A percentile compares a stretch with the other conserved stretches of the same genome.
These are phyloP conservation scores for Bothrops jararaca DNA, from an alignment of 2,113 vertebrate species.

Conservation along the genomic window DNA sequence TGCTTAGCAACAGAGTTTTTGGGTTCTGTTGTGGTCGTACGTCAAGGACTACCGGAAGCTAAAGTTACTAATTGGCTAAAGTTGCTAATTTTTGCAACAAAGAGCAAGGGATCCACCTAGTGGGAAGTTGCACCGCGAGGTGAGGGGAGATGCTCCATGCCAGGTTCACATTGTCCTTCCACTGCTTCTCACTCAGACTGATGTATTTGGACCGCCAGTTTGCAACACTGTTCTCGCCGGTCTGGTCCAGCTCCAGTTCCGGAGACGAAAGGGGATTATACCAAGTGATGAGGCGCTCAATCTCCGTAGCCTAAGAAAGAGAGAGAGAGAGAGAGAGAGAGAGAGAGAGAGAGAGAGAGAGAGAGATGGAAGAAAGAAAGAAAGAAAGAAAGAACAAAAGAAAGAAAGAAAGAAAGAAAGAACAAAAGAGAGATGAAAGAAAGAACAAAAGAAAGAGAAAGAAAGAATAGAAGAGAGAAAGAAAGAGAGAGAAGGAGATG, in stretches of 20 bases:
- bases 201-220: conserved; percentile 97
- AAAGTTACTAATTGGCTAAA: neutral
- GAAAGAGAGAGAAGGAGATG: no score
- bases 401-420: no score
- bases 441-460: no score
- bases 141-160: conserved; percentile 95
- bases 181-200: conserved; percentile 92
- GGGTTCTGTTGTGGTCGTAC: neutral
- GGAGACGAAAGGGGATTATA: conserved; percentile 92
- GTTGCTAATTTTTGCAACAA: neutral
- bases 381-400: no score
- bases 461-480: no score
- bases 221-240: conserved; percentile 90
- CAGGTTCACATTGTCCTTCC: conserved; percentile 95
- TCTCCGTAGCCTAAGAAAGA: conserved; percentile 84
- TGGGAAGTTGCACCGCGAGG: conserved; percentile 89
- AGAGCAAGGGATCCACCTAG: conserved; percentile 72
- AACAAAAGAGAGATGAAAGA: no score
- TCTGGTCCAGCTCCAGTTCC: conserved; percentile 90
- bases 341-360: accelerated
- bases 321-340: neutral
- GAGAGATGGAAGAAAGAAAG: no score
- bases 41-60: neutral
- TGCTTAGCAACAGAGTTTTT: neutral
- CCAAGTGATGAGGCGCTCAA: conserved; percentile 92